These are phyloP conservation scores for Mesochorus sp. DNA, from an alignment of 2,888 invertebrate species.

Conservation along the genomic window DNA sequence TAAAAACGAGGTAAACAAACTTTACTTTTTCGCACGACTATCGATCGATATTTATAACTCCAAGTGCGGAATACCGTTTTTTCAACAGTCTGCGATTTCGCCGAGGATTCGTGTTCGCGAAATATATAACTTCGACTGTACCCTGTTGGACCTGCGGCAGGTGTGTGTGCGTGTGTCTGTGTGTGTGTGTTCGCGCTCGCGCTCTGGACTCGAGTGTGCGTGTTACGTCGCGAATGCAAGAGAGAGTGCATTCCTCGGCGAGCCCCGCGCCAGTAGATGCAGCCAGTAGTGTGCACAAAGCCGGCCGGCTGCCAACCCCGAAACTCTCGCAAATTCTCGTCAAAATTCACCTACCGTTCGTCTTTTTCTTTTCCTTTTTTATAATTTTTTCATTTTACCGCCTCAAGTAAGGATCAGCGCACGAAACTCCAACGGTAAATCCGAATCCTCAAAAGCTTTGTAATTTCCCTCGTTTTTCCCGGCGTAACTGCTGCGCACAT, in stretches of 20 bases:
- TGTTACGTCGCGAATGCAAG: slow-evolving; percentile 51
- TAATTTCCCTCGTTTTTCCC: slow-evolving; percentile 22
- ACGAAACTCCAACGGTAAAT: slow-evolving; percentile 18
- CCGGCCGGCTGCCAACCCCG: slow-evolving; percentile 61
- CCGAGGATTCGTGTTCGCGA: not conserved
- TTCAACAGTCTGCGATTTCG: too few relatives aligned
- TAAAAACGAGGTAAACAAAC: slow-evolving; percentile 57
- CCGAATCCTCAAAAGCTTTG: not conserved
- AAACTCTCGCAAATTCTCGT: slow-evolving; percentile 15
- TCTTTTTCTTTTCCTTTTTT: not conserved
- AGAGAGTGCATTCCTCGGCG: slow-evolving; percentile 59
- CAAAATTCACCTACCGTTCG: slow-evolving; percentile 24
- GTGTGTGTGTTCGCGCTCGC: slow-evolving; percentile 4
- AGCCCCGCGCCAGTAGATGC: slow-evolving; percentile 55
- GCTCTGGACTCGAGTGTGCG: slow-evolving; percentile 41
- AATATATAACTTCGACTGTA: not conserved
- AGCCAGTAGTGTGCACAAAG: slow-evolving; percentile 49
- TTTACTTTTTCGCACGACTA: not conserved
- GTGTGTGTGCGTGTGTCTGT: slow-evolving; percentile 3
- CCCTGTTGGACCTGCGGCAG: slow-evolving; percentile 19
- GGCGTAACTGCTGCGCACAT: too few relatives aligned
- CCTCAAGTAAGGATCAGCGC: not conserved
- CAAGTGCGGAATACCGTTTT: not conserved
- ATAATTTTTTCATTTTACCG: not conserved
- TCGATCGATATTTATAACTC: not conserved